Evolutionary conservation across 2,888 invertebrate genomes (phyloP), one percentile per base, ranked within the genome.

Genomic region (Idaea straminata): DNA sequence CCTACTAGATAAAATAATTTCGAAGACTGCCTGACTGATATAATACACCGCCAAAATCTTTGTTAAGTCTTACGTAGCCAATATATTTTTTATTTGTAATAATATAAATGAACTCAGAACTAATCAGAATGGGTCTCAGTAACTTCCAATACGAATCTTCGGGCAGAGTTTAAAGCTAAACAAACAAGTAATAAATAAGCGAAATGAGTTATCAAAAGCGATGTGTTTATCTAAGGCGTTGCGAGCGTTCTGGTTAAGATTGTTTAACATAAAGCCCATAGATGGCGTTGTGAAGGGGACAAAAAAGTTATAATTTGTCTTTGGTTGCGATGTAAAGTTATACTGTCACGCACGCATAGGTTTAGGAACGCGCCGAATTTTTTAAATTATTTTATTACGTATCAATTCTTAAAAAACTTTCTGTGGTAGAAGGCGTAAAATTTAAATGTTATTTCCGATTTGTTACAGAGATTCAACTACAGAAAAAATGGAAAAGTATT

Each of bases 401-500:
- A 47, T 13, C 4, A 13, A 47, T 4, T 4, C 10, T 7, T 36
- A 7, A 47, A 13, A 47, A 47, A 47, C 47, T 47, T 47, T 47
- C 47, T 47, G 47, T 47, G 47, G 2, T 47, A 47, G 47, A 7
- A 47, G 10, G 47, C 47, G 47, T 47, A 13, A 47, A 47, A 47
- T 47, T 6, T 10, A 47, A 47, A 47, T 13, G 47, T 47, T 34
- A 34, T 60, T 62, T 15, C 15, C 35, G 65, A 62, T 68, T 74
- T 74, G 64, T 88, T 86, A 66, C 86, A 92, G 92, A 90, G 79
- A 77, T 91, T 5, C 91, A 92, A 76, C 81, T 92, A 6, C 91
- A 92, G 75, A 92, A 91, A 78, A 92, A 92, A 81, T 92, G 92
- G 92, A 92, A 92, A 71, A 88, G 92, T 72, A 86, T 92, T 15